Evolutionary conservation across 37 sponge, comb jelly and placozoan species (phyloP).

Genomic region (Spongia lamella): DNA sequence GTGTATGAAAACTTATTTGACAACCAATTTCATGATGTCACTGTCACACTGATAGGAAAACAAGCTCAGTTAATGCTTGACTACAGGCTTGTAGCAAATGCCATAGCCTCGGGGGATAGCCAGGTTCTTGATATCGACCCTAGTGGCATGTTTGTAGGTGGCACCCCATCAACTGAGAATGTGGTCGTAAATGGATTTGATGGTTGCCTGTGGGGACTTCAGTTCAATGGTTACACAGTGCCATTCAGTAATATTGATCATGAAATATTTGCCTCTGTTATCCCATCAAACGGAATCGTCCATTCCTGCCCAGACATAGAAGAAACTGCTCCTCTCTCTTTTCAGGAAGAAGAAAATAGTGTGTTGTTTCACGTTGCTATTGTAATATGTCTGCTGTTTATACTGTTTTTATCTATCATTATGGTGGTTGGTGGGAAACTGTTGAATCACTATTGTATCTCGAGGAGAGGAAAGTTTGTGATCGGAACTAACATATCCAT

Average conservation of each 20-base stretch:
- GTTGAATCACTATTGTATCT: background rate
- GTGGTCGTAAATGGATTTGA: constrained; percentile 16
- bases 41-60: constrained; percentile 32
- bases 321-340: background rate
- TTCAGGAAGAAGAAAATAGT: background rate
- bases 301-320: background rate
- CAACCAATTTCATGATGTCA: constrained; percentile 19
- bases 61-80: constrained; percentile 34
- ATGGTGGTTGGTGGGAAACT: background rate
- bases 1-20: constrained; percentile 23
- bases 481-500: no score
- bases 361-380: background rate
- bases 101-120: constrained; percentile 28
- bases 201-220: constrained; percentile 61
- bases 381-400: background rate
- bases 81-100: constrained; percentile 12
- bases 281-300: background rate
- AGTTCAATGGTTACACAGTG: constrained; percentile 52
- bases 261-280: background rate
- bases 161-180: constrained; percentile 3
- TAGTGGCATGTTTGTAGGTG: constrained; percentile 45
- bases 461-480: no score
- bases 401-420: background rate
- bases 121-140: constrained; percentile 29
- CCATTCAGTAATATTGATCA: constrained; percentile 25